Conservation (phyloP, 2,888 invertebrate genomes). For the Lepas anatifera region DNA sequence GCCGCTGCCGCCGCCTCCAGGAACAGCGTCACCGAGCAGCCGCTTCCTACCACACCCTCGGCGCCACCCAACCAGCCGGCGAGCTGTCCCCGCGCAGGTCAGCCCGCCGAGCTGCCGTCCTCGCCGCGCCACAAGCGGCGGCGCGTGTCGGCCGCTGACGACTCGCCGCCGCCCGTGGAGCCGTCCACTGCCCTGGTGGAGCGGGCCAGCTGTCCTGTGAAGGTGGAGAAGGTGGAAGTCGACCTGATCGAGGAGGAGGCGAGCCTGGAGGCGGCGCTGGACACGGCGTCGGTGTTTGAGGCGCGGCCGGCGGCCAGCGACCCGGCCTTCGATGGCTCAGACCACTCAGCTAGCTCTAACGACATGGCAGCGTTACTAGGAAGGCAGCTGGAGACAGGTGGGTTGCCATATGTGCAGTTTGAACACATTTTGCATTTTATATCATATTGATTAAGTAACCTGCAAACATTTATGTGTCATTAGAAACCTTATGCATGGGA, state of each 20-base stretch:
- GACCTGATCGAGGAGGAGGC: neutral
- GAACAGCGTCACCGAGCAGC: too few relatives aligned
- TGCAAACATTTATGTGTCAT: too few relatives aligned
- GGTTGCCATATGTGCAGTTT: too few relatives aligned
- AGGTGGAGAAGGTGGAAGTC: constrained; percentile 10
- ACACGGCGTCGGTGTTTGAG: constrained; percentile 1
- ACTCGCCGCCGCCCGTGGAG: neutral
- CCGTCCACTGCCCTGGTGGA: too few relatives aligned
- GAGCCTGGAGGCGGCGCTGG: neutral
- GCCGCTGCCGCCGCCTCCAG: too few relatives aligned
- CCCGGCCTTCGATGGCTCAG: constrained; percentile 2
- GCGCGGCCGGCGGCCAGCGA: too few relatives aligned
- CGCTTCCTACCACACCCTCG: too few relatives aligned
- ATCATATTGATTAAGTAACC: too few relatives aligned
- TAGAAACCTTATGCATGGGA: too few relatives aligned
- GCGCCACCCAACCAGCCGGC: neutral
- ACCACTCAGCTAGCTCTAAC: constrained; percentile 1
- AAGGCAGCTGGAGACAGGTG: neutral
- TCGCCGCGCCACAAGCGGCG: constrained; percentile 1
- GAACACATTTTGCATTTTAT: too few relatives aligned
- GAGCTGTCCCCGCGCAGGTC: neutral
- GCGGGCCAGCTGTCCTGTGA: neutral
- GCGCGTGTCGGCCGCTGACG: neutral
- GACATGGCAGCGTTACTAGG: neutral
- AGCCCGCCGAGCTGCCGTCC: neutral